A percentile compares a stretch with the other conserved stretches of the same genome.
Conservation (phyloP, 1,140 invertebrate genomes). For the Helicoverpa zea region DNA sequence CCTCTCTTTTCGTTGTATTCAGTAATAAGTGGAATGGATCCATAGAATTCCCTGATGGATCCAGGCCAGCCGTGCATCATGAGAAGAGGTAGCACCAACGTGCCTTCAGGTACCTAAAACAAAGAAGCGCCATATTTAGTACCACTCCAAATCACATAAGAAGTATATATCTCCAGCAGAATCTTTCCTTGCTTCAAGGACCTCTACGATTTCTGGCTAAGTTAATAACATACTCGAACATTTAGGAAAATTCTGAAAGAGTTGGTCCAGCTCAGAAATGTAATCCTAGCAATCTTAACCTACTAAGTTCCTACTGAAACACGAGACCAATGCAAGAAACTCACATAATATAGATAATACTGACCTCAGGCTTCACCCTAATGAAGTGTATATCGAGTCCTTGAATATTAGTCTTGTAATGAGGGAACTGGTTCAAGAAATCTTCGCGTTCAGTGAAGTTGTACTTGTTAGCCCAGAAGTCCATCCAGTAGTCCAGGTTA, state of each 20-base stretch:
- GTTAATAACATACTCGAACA: no score
- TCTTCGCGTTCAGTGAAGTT: conserved; percentile 11
- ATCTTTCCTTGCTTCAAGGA: no score
- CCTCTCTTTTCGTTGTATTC: conserved; percentile 58
- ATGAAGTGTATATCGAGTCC: conserved; percentile 2
- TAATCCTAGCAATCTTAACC: no score
- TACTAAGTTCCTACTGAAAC: no score
- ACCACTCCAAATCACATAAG: neutral
- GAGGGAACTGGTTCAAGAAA: neutral
- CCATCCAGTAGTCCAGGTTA: neutral
- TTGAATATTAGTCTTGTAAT: conserved; percentile 20
- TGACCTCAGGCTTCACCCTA: neutral
- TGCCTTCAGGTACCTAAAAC: neutral
- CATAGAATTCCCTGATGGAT: conserved; percentile 94
- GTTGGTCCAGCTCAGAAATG: no score
- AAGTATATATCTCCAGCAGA: no score
- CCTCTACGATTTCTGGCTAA: no score
- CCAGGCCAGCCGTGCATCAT: conserved; percentile 96
- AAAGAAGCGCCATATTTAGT: neutral
- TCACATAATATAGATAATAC: neutral
- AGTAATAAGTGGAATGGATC: conserved; percentile 91
- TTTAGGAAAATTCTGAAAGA: neutral
- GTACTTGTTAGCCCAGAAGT: conserved; percentile 5
- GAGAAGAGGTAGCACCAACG: conserved; percentile 87
- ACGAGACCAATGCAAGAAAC: neutral